phyloP scores from a whole-genome alignment of 2,113 vertebrate species.

The Okapia johnstoni region DNA sequence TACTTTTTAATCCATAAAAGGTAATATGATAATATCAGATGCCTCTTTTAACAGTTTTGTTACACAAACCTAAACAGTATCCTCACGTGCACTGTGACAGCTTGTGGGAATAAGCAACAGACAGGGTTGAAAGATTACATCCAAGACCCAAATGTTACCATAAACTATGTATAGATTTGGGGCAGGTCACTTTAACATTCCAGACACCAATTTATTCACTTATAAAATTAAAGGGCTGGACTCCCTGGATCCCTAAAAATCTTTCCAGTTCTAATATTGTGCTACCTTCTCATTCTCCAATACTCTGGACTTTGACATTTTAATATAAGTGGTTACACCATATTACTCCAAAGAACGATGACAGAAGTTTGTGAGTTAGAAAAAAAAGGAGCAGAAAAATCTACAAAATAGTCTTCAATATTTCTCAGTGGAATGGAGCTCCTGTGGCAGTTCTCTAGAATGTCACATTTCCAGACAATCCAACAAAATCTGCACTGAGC shows the following conservation, averaged over 20 bases:
- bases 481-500: background rate
- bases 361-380: background rate
- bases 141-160: background rate
- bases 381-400: background rate
- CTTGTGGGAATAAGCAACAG: background rate
- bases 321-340: background rate
- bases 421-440: background rate
- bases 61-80: background rate
- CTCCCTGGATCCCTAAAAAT: background rate
- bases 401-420: background rate
- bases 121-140: too few relatives aligned
- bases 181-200: background rate
- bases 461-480: background rate
- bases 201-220: background rate
- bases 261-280: background rate
- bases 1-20: background rate
- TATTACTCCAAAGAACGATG: background rate
- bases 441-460: background rate
- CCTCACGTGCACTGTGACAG: background rate
- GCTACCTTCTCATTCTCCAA: background rate
- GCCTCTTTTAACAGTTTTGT: background rate
- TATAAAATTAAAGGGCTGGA: background rate
- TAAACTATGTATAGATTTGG: background rate
- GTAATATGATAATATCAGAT: background rate
- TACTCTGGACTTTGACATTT: background rate